Conservation (phyloP, 2,113 vertebrate genomes). For the Phasianus colchicus region DNA sequence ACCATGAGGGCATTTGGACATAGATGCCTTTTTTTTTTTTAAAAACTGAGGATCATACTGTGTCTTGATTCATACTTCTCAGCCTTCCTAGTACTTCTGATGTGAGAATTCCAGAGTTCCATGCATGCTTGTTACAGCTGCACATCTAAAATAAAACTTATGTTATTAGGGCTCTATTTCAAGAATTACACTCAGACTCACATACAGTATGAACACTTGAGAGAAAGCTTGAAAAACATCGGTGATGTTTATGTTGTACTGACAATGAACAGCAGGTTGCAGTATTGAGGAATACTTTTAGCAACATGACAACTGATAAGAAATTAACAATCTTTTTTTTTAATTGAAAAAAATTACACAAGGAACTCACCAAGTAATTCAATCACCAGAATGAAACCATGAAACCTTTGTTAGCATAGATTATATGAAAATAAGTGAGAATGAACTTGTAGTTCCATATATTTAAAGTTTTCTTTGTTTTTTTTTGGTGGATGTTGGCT, state of each 20-base stretch:
- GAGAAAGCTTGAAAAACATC: background rate
- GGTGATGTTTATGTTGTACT: background rate
- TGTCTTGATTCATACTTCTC: background rate
- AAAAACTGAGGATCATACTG: background rate
- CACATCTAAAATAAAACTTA: background rate
- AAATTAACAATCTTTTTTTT: background rate
- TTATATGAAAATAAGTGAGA: background rate
- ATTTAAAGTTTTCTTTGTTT: background rate
- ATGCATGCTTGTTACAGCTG: background rate
- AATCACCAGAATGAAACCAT: no score
- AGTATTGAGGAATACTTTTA: background rate
- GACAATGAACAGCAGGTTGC: constrained; percentile 2
- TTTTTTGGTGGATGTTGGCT: rapidly evolving
- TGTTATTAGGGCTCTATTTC: background rate
- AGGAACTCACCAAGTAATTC: background rate
- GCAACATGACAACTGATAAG: no score
- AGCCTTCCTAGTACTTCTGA: background rate
- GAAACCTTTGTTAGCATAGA: background rate
- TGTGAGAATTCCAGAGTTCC: background rate
- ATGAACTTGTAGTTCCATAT: background rate
- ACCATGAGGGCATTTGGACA: background rate
- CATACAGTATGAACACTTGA: background rate
- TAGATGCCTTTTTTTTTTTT: background rate
- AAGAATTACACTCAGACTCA: background rate
- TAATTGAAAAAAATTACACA: background rate